Conservation (phyloP, 1,140 invertebrate genomes). For the Manduca sexta region DNA sequence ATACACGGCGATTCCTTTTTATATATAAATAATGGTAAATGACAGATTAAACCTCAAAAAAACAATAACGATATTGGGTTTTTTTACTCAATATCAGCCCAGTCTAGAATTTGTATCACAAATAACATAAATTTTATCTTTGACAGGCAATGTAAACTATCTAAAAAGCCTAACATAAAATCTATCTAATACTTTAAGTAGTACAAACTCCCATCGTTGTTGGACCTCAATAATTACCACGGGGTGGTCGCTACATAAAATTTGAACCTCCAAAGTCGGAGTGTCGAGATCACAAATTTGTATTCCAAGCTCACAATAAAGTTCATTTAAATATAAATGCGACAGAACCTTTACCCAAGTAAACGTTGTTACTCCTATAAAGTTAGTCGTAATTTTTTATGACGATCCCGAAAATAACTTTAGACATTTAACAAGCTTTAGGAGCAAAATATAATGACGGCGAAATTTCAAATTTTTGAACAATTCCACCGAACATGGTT, state of each 20-base stretch:
- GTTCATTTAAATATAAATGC: conserved; percentile 59
- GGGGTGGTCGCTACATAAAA: conserved; percentile 21
- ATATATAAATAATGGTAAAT: too few relatives aligned
- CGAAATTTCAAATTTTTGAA: conserved; percentile 19
- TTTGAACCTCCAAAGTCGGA: conserved; percentile 23
- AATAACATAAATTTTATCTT: too few relatives aligned
- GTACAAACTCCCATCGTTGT: background rate
- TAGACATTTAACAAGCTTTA: conserved; percentile 31
- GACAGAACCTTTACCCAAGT: conserved; percentile 45
- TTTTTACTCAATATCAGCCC: too few relatives aligned
- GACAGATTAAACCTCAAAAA: too few relatives aligned
- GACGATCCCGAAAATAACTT: conserved; percentile 36
- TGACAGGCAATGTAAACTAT: too few relatives aligned
- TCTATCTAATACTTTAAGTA: too few relatives aligned
- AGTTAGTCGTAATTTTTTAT: conserved; percentile 42
- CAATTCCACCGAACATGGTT: background rate
- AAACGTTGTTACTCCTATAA: conserved; percentile 41
- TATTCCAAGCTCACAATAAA: conserved; percentile 54
- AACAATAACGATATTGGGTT: too few relatives aligned
- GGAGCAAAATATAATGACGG: conserved; percentile 27
- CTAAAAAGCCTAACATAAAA: too few relatives aligned
- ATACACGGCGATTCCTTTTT: too few relatives aligned
- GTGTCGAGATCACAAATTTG: conserved; percentile 49
- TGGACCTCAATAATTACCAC: conserved; percentile 6
- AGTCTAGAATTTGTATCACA: too few relatives aligned